Evolutionary conservation across 1,140 invertebrate species (phyloP).

Genomic region (Procambarus clarkii): DNA sequence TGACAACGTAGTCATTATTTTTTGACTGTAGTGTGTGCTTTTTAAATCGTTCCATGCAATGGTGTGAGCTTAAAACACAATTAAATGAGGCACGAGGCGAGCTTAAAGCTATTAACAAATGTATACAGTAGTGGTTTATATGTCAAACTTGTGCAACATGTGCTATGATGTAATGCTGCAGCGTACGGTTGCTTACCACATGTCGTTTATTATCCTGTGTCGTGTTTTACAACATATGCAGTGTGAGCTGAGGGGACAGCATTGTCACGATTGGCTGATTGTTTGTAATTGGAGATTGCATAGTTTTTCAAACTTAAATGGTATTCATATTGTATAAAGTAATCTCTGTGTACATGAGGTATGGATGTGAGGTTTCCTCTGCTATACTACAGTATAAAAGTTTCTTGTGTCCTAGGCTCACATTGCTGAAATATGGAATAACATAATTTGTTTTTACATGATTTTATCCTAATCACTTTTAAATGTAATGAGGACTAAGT

Average conservation of each 20-base stretch:
- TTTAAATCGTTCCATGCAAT: neutral
- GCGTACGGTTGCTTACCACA: neutral
- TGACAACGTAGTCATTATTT: neutral
- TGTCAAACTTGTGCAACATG: neutral
- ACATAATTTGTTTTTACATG: neutral
- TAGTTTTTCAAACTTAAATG: neutral
- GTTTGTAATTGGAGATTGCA: neutral
- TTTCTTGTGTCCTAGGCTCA: neutral
- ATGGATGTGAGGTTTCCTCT: neutral
- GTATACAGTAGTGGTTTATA: neutral
- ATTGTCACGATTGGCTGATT: neutral
- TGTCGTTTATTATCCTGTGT: neutral
- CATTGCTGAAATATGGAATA: neutral
- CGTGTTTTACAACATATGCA: neutral
- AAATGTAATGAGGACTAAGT: no score
- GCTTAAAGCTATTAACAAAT: neutral
- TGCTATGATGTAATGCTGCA: neutral
- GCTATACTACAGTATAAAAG: neutral
- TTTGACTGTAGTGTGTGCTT: neutral
- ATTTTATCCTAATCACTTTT: neutral
- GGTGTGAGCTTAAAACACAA: slow-evolving; percentile 6
- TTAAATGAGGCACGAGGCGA: neutral
- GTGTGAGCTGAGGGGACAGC: neutral
- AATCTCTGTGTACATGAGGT: neutral
- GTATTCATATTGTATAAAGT: neutral